Evolutionary conservation across 2,797 vertebrate species (phyloP).

Genomic region (Hypotaenidia philippensis): DNA sequence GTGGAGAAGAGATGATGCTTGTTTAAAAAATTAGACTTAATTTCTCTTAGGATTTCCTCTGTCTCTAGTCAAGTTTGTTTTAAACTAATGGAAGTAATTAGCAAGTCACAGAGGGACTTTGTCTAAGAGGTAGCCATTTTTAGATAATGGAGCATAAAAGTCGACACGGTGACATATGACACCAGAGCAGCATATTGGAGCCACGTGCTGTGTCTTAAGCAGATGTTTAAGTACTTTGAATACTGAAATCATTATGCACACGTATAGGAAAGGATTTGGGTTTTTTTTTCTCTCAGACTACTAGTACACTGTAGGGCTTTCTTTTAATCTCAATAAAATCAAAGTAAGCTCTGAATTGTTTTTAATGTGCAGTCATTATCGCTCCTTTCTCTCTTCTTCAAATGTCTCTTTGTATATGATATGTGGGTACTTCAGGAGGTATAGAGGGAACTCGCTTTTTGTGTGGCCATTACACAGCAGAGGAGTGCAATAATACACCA

Average conservation of each 20-base stretch:
- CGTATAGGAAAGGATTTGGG: neutral
- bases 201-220: conserved; percentile 33
- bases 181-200: conserved; percentile 60
- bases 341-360: conserved; percentile 23
- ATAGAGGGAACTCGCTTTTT: neutral
- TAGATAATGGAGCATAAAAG: conserved; percentile 76
- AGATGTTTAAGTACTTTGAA: conserved; percentile 74
- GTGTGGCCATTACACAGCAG: rapidly evolving
- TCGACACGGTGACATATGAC: conserved; percentile 68
- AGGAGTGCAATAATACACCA: neutral
- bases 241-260: neutral
- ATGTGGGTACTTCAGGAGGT: neutral
- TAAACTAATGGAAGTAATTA: conserved; percentile 76
- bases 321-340: conserved; percentile 51
- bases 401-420: neutral
- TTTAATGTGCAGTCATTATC: conserved; percentile 4
- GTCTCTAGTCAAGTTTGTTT: conserved; percentile 72
- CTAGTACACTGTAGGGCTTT: conserved; percentile 20
- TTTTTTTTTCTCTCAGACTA: neutral
- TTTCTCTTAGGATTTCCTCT: conserved; percentile 62
- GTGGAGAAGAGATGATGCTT: neutral
- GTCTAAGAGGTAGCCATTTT: conserved; percentile 40
- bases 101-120: conserved; percentile 50
- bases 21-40: conserved; percentile 13
- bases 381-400: neutral